Conservation (phyloP, 2,113 vertebrate species). For the Synchiropus splendidus region DNA sequence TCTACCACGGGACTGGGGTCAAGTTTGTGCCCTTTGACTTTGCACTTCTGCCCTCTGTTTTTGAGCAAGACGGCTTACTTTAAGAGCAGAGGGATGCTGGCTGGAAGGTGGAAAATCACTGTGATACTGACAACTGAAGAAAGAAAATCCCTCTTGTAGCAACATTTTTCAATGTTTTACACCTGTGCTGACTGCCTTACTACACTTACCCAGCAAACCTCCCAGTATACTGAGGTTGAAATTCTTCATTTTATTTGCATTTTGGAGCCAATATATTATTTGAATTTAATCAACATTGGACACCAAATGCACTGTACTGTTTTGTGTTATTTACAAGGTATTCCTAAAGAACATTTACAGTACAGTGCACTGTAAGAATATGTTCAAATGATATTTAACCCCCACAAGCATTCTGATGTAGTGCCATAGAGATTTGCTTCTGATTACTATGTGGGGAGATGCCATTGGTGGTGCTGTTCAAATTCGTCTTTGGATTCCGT, state of each 20-base stretch:
- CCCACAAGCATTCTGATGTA: conserved; percentile 28
- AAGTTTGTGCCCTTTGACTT: conserved; percentile 94
- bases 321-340: conserved; percentile 35
- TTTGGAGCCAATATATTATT: conserved; percentile 17
- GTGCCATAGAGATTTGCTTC: conserved; percentile 53
- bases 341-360: conserved; percentile 28
- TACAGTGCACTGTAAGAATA: conserved; percentile 24
- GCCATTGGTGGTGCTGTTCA: conserved; percentile 7
- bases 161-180: conserved; percentile 31
- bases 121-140: conserved; percentile 43
- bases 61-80: conserved; percentile 70
- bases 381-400: conserved; percentile 8
- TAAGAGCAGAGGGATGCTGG: conserved; percentile 21
- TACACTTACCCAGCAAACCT: conserved; percentile 51
- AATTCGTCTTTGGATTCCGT: background rate
- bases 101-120: conserved; percentile 42
- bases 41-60: conserved; percentile 78
- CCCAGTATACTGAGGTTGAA: conserved; percentile 18
- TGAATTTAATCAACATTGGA: conserved; percentile 7
- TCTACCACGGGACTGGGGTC: conserved; percentile 86
- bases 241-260: conserved; percentile 13
- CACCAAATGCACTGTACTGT: conserved; percentile 40
- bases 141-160: conserved; percentile 51
- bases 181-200: conserved; percentile 55
- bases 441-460: conserved; percentile 18